Conservation (phyloP, 2,888 invertebrate genomes). For the Conus canariensis region DNA sequence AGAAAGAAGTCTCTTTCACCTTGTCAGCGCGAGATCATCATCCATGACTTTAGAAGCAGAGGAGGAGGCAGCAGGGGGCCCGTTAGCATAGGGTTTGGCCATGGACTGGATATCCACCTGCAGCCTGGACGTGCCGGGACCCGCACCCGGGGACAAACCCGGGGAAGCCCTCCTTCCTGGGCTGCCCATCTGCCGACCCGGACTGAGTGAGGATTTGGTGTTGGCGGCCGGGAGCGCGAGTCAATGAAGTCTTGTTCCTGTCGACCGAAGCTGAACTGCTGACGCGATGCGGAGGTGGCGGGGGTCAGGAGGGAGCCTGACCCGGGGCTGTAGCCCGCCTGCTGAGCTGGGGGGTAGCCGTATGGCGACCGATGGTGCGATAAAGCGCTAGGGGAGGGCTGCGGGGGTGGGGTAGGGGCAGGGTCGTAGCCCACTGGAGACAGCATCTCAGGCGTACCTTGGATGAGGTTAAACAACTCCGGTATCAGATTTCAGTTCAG, state of each 20-base stretch:
- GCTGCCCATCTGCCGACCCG: conserved; percentile 13
- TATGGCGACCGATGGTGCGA: conserved; percentile 52
- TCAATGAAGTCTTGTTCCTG: background rate
- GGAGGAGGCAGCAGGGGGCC: background rate
- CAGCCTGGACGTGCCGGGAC: background rate
- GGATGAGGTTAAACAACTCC: background rate
- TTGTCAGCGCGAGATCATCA: conserved; percentile 70
- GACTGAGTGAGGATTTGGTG: conserved; percentile 31
- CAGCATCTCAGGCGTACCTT: conserved; percentile 74
- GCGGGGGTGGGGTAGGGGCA: conserved; percentile 73
- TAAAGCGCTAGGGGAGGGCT: conserved; percentile 73
- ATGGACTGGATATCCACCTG: conserved; percentile 41
- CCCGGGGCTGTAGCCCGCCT: background rate
- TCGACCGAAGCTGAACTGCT: background rate
- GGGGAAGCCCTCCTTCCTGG: background rate
- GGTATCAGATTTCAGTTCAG: too few relatives aligned
- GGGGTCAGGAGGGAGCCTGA: conserved; percentile 1
- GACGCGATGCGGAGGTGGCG: background rate
- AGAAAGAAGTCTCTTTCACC: conserved; percentile 53
- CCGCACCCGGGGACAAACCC: background rate
- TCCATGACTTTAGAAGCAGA: conserved; percentile 56
- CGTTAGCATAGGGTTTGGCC: conserved; percentile 9
- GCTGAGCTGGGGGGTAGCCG: conserved; percentile 42
- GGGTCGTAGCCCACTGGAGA: conserved; percentile 71
- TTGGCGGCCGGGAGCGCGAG: background rate